Percentiles rank a stretch among this genome's conserved stretches.
Evolutionary conservation across 2,113 vertebrate species (phyloP).

Genomic region (Myrmecobius fasciatus): DNA sequence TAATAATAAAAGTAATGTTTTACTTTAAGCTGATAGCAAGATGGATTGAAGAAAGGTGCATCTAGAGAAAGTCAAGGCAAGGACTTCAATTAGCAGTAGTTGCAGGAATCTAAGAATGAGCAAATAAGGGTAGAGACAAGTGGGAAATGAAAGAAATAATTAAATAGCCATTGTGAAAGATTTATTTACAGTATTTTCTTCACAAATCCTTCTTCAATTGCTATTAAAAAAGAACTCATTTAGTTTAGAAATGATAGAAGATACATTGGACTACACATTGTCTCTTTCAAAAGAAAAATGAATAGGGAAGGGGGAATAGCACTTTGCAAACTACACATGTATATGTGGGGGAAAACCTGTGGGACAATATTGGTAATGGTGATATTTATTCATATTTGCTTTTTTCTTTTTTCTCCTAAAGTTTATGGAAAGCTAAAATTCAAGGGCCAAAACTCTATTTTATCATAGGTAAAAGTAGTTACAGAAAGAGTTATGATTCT

Average conservation of each 20-base stretch:
- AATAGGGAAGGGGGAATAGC: background rate
- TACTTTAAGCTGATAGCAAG: background rate
- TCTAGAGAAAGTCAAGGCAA: background rate
- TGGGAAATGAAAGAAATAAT: background rate
- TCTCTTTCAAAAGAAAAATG: background rate
- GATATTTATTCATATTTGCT: background rate
- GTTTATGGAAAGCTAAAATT: background rate
- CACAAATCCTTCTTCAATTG: background rate
- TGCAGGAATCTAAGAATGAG: background rate
- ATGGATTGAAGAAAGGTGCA: background rate
- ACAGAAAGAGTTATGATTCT: background rate
- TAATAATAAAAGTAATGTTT: background rate
- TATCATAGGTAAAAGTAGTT: background rate
- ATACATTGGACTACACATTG: background rate
- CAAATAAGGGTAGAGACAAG: background rate
- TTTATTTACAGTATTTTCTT: background rate
- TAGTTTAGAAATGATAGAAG: background rate
- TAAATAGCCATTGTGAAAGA: background rate
- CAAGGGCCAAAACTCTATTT: background rate
- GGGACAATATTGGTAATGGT: background rate
- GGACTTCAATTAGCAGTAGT: background rate
- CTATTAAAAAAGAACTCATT: background rate
- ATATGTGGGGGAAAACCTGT: background rate
- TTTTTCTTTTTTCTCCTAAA: background rate
- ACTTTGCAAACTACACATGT: background rate